Percentiles rank a stretch among this genome's conserved stretches.
phyloP scores from a whole-genome alignment of 2,888 invertebrate genomes.

The Drosophila suboccidentalis region DNA sequence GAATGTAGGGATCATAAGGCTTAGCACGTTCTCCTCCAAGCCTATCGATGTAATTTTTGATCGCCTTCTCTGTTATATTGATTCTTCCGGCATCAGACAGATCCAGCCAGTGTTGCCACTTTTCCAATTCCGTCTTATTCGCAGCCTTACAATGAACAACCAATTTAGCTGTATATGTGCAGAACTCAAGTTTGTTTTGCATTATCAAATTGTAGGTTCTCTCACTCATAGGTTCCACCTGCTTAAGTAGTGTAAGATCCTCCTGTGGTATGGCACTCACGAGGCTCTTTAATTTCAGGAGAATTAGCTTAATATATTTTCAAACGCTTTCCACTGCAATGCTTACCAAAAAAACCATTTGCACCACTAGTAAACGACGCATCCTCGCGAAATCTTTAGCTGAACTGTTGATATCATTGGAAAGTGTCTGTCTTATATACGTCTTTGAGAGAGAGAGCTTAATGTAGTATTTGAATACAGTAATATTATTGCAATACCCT shows the following conservation, averaged over 20 bases:
- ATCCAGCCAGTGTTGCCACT: not conserved
- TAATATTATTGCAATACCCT: not conserved
- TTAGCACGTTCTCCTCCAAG: too few species aligned
- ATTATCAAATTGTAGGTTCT: not conserved
- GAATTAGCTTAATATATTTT: not conserved
- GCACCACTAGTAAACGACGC: not conserved
- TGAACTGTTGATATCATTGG: not conserved
- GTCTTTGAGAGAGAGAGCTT: not conserved
- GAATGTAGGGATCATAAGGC: not conserved
- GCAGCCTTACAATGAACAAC: not conserved
- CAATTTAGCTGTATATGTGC: not conserved
- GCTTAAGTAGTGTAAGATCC: not conserved
- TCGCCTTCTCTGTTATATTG: not conserved
- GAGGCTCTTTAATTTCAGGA: not conserved
- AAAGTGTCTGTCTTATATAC: slow-evolving; percentile 3
- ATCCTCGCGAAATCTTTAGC: not conserved
- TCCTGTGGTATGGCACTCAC: not conserved
- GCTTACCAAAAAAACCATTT: not conserved
- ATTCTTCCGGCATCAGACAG: not conserved
- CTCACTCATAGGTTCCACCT: not conserved
- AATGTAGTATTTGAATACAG: too few species aligned
- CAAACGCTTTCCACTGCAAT: not conserved
- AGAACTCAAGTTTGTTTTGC: not conserved
- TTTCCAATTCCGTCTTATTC: not conserved
- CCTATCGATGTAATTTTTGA: not conserved